Evolutionary conservation across 2,113 vertebrate species (phyloP), one percentile per base, ranked within the genome.

Genomic region (Perca schrenkii): DNA sequence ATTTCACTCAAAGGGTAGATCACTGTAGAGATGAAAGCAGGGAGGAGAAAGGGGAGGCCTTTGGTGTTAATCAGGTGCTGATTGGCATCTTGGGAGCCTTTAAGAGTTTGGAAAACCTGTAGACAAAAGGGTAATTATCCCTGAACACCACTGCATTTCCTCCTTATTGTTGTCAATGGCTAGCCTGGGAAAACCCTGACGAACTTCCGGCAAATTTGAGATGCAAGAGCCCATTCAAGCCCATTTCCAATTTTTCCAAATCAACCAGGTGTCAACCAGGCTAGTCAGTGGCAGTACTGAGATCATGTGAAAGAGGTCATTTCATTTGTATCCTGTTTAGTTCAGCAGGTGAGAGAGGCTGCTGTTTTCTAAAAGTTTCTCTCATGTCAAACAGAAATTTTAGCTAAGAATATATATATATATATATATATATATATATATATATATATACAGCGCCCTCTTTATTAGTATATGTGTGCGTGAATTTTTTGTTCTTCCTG

Each of bases 31-130:
- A 92, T 93, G 83, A 92, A 94, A 92, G 88, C 71, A n/a, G 25
- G 25, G 60, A 79, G 49, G 81, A 64, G 76, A 84, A 86, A 77
- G 61, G 49, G 63, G 62, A 79, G 73, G 79, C 46, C 74, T 91
- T 88, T 90, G 90, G 88, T 91, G 88, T 91, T 91, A 91, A 92
- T 93, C 88, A 89, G 74, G 83, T 90, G 88, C 86, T 93, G 91
- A 93, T 82, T 93, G 88, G 86, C 82, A 86, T 71, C 86, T 84
- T 84, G 82, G 89, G 87, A 90, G 80, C 85, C 71, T 82, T 88
- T 86, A 83, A 77, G 63, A 76, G 53, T 61, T 73, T 69, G 68
- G 74, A 70, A 80, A 87, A 82, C 61, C 57, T 57, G 74, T 28
- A 69, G 67, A 82, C 70, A 83, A 87, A 85, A 83, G 31, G 71